These are phyloP conservation scores for Danaus chrysippus DNA, from an alignment of 2,888 invertebrate genomes.

Conservation along the genomic window DNA sequence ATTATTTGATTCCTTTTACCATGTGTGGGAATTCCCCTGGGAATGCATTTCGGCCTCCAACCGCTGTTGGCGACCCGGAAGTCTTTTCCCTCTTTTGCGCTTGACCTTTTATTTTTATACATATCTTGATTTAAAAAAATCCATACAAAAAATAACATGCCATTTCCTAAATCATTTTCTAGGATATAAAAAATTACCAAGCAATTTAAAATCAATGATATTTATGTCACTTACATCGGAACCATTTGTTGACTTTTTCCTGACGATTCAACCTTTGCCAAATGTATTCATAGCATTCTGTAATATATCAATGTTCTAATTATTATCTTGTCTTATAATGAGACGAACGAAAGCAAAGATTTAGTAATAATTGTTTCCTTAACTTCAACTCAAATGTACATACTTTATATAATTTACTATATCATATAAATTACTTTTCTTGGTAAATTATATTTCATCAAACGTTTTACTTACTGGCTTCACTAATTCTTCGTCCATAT, in stretches of 20 bases:
- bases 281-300: constrained; percentile 1
- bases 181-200: not conserved
- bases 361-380: too few relatives aligned
- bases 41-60: not conserved
- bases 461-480: not conserved
- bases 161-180: too few relatives aligned
- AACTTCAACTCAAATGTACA: too few relatives aligned
- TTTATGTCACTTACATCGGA: not conserved
- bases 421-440: not conserved
- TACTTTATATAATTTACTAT: not conserved
- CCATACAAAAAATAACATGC: too few relatives aligned
- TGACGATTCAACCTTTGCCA: not conserved
- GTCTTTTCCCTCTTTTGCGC: not conserved
- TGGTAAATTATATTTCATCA: not conserved
- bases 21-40: constrained; percentile 1
- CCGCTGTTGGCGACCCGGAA: not conserved
- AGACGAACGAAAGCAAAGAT: too few relatives aligned
- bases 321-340: too few relatives aligned
- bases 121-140: not conserved
- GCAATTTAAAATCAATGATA: not conserved
- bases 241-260: not conserved
- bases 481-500: not conserved
- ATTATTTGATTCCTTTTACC: too few relatives aligned
- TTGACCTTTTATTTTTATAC: not conserved
- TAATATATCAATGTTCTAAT: not conserved